These are phyloP conservation scores for Eulemur macaco DNA, from an alignment of 2,113 vertebrate species.

Conservation along the genomic window DNA sequence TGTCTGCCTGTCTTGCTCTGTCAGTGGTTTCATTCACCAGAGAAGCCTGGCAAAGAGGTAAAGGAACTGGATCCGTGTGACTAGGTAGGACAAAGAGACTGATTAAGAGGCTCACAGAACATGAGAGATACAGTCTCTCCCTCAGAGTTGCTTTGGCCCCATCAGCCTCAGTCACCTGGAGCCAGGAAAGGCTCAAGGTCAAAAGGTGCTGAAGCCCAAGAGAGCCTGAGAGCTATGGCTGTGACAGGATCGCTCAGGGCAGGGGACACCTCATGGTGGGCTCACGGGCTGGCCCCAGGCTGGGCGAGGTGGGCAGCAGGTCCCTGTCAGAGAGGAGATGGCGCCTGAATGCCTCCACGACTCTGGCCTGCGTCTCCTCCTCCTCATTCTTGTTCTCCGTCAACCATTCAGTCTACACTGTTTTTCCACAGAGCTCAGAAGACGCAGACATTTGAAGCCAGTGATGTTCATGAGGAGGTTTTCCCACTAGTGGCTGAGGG, in stretches of 20 bases:
- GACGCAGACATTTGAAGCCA: not conserved
- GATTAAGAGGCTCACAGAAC: not conserved
- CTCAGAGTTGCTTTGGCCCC: not conserved
- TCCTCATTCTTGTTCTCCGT: not conserved
- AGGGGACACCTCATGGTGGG: rapidly evolving
- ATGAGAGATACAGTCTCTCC: too few relatives aligned
- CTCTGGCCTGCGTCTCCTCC: not conserved
- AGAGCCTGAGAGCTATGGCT: rapidly evolving
- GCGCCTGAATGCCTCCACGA: rapidly evolving
- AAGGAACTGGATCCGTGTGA: not conserved
- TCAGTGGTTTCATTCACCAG: not conserved
- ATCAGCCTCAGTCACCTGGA: not conserved
- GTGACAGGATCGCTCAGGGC: not conserved
- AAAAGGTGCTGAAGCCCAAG: not conserved
- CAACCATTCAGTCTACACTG: not conserved
- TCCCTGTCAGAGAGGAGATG: not conserved
- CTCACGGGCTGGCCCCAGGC: not conserved
- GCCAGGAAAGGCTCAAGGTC: not conserved
- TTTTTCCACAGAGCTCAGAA: not conserved
- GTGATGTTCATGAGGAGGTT: not conserved
- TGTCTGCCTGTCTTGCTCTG: not conserved
- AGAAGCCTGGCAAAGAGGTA: not conserved
- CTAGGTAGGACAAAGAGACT: not conserved
- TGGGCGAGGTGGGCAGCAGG: not conserved
- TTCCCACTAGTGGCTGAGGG: not conserved